Evolutionary conservation across 2,113 vertebrate species (phyloP).

Genomic region (Rhynchopsitta pachyrhyncha): DNA sequence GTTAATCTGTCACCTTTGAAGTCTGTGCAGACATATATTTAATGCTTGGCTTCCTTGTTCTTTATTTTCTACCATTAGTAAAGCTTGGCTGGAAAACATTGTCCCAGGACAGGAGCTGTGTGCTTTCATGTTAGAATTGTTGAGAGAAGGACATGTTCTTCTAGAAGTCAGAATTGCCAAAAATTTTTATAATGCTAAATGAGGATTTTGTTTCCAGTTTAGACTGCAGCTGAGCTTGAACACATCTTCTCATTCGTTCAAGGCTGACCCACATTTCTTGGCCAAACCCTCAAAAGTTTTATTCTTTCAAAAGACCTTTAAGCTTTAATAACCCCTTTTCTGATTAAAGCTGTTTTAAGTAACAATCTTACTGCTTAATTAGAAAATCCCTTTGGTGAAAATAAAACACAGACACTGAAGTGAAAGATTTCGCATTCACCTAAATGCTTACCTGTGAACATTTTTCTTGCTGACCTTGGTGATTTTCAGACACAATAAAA

Average conservation of each 20-base stretch:
- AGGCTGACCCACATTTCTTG: background rate
- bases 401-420: background rate
- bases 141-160: background rate
- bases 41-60: background rate
- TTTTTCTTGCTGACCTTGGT: background rate
- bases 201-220: background rate
- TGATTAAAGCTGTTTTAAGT: background rate
- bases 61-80: background rate
- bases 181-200: background rate
- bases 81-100: background rate
- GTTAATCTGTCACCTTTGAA: background rate
- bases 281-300: background rate
- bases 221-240: background rate
- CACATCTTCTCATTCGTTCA: background rate
- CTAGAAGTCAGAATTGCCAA: background rate
- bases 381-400: background rate
- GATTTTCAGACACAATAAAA: background rate
- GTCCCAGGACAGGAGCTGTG: background rate
- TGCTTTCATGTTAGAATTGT: background rate
- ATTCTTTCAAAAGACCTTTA: background rate
- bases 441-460: background rate
- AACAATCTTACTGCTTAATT: background rate
- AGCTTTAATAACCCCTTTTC: background rate
- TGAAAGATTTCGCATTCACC: background rate
- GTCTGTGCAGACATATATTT: background rate